Conservation (phyloP, 2,888 invertebrate species). For the Archips xylosteana region DNA sequence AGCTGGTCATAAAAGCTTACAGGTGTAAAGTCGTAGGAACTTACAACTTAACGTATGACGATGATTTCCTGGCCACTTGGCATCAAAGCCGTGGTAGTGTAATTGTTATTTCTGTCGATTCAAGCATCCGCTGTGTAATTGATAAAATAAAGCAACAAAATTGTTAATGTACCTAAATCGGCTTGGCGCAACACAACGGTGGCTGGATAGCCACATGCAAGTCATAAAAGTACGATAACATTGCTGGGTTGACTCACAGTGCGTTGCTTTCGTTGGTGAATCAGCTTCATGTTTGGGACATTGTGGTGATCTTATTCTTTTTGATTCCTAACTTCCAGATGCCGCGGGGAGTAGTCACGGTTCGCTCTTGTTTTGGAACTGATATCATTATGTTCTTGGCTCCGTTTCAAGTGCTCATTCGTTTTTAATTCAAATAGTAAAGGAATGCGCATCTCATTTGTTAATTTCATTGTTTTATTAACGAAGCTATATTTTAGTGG, state of each 20-base stretch:
- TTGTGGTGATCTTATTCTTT: conserved; percentile 71
- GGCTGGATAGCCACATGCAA: conserved; percentile 58
- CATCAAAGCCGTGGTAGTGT: conserved; percentile 48
- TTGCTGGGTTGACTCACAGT: conserved; percentile 63
- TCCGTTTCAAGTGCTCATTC: conserved; percentile 38
- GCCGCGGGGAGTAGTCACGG: conserved; percentile 62
- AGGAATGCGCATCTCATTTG: conserved; percentile 27
- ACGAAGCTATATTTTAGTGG: conserved; percentile 30
- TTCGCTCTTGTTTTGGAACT: conserved; percentile 66
- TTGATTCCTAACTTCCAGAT: conserved; percentile 69
- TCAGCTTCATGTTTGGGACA: conserved; percentile 69
- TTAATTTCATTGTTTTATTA: conserved; percentile 33
- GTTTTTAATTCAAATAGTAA: conserved; percentile 33
- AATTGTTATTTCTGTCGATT: conserved; percentile 62
- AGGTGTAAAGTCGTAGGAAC: conserved; percentile 31
- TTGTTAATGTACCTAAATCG: conserved; percentile 52
- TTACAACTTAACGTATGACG: conserved; percentile 22
- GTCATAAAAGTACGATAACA: conserved; percentile 74
- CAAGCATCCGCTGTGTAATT: conserved; percentile 68
- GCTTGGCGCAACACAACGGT: conserved; percentile 49
- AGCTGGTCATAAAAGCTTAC: conserved; percentile 52
- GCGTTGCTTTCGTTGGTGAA: conserved; percentile 67
- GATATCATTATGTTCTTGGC: conserved; percentile 75
- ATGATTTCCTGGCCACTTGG: conserved; percentile 34
- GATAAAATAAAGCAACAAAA: conserved; percentile 66